Evolutionary conservation across 2,113 vertebrate species (phyloP).

Genomic region (Gnathonemus echidnorhynchus): DNA sequence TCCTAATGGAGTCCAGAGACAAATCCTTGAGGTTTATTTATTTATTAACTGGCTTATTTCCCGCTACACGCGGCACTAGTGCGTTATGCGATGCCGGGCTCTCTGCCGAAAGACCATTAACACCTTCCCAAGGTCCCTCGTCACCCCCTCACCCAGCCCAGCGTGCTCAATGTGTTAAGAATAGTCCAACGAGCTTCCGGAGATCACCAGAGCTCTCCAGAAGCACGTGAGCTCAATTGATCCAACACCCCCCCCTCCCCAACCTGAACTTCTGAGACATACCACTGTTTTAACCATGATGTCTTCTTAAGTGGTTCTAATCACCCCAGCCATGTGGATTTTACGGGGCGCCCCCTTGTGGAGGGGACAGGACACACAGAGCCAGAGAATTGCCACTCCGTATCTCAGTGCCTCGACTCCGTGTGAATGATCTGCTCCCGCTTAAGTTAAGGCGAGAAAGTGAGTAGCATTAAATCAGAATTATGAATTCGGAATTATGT

Average conservation of each 20-base stretch:
- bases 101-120: not conserved
- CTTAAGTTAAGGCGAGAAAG: not conserved
- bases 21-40: constrained; percentile 13
- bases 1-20: constrained; percentile 28
- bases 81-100: not conserved
- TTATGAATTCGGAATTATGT: not conserved
- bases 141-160: not conserved
- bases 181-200: not conserved
- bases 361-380: not conserved
- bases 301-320: not conserved
- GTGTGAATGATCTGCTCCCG: not conserved
- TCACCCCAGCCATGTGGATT: not conserved
- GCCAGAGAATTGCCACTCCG: not conserved
- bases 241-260: not conserved
- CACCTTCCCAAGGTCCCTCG: not conserved
- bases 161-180: not conserved
- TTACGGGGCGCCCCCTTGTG: not conserved
- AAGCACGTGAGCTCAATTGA: not conserved
- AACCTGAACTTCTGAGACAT: not conserved
- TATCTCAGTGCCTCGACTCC: not conserved
- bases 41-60: constrained; percentile 9
- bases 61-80: not conserved
- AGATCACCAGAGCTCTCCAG: not conserved
- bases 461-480: not conserved
- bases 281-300: not conserved